Base-by-base conservation (phyloP, 2,113 vertebrate species). In the Nyctibius bracteatus region DNA sequence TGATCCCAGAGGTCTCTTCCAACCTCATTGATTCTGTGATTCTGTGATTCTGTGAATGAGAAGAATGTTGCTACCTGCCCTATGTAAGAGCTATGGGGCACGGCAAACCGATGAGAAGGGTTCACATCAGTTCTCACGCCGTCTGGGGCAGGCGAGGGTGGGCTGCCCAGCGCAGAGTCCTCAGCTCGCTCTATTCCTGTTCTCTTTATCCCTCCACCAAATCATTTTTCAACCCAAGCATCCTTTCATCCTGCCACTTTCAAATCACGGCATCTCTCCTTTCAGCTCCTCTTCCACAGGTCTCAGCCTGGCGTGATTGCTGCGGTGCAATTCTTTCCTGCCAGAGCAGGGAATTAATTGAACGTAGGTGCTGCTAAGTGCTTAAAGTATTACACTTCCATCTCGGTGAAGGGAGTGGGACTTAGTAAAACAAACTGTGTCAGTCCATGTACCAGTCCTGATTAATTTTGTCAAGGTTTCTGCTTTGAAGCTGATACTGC, bases 391-490 rank as follows among this genome's bases (percentile, higher is more conserved):
- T 91, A 85, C 75, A 78, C 85, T 70, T 58, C 70, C 93, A 70
- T 90, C 80, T 86, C 7, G 30, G 61, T 71, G 86, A 95, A 94
- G 68, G 85, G 85, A 93, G 71, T 3, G 5, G 81, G 82, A 86
- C 94, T 93, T 70, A n/a, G 83, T 86, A 96, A 96, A 96, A 94
- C 91, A 94, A 96, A 95, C 82, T 81, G 55, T 96, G 95, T 96
- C 96, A 97, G 83, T 30, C 81, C 83, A 85, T 94, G 86, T 67
- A 94, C 90, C 55, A 91, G 88, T 61, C 82, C 94, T 96, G 92
- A 96, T 95, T 96, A 96, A 92, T 81, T 96, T 94, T 95, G 94
- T 94, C 95, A 96, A 80, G 88, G 91, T 66, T 86, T 88, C 79
- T 93, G 72, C 92, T 92, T 63, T 74, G 59, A 96, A 52, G 88